Percentiles rank a stretch among this genome's conserved stretches.
phyloP scores from a whole-genome alignment of 2,113 vertebrate genomes.

The Micronycteris hirsuta region DNA sequence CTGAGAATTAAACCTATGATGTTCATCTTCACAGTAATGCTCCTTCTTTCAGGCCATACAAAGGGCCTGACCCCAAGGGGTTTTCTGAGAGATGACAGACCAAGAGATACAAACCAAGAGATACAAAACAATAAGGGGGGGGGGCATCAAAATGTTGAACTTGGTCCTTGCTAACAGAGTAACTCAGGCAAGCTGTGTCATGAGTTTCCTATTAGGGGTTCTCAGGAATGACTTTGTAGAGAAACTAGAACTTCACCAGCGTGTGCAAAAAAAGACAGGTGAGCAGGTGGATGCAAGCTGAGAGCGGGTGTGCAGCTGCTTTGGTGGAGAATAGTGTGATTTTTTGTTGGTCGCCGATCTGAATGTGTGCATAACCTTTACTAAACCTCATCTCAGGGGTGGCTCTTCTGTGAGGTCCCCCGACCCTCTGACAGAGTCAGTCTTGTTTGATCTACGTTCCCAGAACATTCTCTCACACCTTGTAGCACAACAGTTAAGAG shows the following conservation, averaged over 20 bases:
- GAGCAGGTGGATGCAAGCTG: not conserved
- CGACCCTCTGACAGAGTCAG: not conserved
- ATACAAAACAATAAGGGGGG: not conserved
- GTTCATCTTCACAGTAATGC: not conserved
- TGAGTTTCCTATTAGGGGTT: not conserved
- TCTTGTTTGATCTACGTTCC: not conserved
- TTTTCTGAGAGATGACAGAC: not conserved
- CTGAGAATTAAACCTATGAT: not conserved
- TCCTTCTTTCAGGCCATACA: not conserved
- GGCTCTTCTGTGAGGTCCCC: not conserved
- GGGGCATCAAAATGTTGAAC: not conserved
- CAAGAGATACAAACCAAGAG: not conserved
- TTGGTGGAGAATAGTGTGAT: accelerated
- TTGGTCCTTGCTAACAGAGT: not conserved
- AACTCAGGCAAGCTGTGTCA: not conserved
- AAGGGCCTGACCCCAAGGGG: not conserved
- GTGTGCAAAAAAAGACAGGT: not conserved
- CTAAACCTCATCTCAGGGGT: not conserved
- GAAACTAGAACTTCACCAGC: not conserved
- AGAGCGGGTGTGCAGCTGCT: accelerated
- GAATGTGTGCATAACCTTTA: not conserved
- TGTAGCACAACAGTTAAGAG: not conserved
- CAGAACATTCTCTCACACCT: not conserved
- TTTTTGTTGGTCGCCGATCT: not conserved
- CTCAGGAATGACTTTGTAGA: not conserved